Evolutionary conservation across 2,113 vertebrate species (phyloP), one percentile per base, ranked within the genome.

Genomic region (Gobio gobio): DNA sequence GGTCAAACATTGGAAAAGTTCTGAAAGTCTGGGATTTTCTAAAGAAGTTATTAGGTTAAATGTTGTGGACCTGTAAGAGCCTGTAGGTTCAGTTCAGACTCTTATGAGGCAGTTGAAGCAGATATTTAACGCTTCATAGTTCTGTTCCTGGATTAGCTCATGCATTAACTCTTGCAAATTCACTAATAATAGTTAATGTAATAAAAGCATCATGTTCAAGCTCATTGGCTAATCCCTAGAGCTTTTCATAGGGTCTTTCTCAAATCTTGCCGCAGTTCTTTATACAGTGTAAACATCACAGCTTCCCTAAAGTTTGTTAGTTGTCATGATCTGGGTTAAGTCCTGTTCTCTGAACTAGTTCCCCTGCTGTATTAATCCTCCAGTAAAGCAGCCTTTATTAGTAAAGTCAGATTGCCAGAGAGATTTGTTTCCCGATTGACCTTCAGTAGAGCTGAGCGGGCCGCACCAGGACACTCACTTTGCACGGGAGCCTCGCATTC

Each of bases 331-430:
- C 58, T 59, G 63, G 59, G 72, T 84, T 33, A 77, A 85, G 61
- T 84, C 56, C 54, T 56, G 80, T 73, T 86, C 73, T 83, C n/a
- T 79, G 47, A 64, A 66, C 54, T 51, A 72, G 80, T 74, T 58
- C 59, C 10, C 16, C 29, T 59, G 78, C 33, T 59, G 16, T 87
- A 40, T 43, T 83, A 86, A 89, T 84, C 83, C 78, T 40, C 10
- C 63, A 14, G 72, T 88, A 89, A 91, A 86, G 63, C 88, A 84
- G 58, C 79, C 89, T 86, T 89, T 88, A 90, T 90, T 84, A 82
- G 85, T 87, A 89, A 86, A 86, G 80, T 70, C 70, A 70, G 61
- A 85, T 75, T 68, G 49, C 47, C 63, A 13, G 24, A 75, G 61
- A 81, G 59, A 70, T 90, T 89, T 89, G 82, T 84, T 83, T 86